Conservation (phyloP, 2,888 invertebrate species). For the Tenodera sinensis region DNA sequence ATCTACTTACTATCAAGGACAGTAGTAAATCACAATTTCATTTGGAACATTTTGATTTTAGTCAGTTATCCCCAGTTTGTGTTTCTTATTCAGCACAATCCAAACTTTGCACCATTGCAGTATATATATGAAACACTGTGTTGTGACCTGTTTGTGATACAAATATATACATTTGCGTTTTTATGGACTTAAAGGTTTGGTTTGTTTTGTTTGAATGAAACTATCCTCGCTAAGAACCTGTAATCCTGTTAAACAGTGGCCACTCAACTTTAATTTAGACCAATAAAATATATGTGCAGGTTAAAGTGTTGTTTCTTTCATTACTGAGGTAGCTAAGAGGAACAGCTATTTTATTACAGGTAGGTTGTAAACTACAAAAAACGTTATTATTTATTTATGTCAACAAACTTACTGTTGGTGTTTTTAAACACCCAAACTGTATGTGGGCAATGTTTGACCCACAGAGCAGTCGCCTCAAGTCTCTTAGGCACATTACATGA, state of each 20-base stretch:
- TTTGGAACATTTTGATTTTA: background rate
- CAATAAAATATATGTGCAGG: background rate
- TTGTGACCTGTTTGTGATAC: background rate
- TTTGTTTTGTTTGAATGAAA: background rate
- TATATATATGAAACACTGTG: background rate
- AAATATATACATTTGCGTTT: background rate
- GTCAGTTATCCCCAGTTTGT: background rate
- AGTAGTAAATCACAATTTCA: background rate
- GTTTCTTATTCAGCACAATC: background rate
- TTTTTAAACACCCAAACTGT: too few relatives aligned
- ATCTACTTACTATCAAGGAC: slow-evolving; percentile 11
- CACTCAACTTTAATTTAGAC: background rate
- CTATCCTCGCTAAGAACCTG: background rate
- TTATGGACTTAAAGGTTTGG: background rate
- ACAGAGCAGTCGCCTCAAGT: too few relatives aligned
- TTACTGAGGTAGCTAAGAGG: too few relatives aligned
- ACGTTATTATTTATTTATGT: too few relatives aligned
- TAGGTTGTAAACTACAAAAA: too few relatives aligned
- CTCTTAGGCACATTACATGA: too few relatives aligned
- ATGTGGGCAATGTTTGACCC: too few relatives aligned
- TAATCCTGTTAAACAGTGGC: background rate
- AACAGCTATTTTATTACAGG: too few relatives aligned
- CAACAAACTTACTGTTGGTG: too few relatives aligned
- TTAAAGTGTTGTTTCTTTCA: background rate
- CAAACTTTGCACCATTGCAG: background rate